Evolutionary conservation across 2,113 vertebrate species (phyloP), one percentile per base, ranked within the genome.

Genomic region (Serilophus lunatus): DNA sequence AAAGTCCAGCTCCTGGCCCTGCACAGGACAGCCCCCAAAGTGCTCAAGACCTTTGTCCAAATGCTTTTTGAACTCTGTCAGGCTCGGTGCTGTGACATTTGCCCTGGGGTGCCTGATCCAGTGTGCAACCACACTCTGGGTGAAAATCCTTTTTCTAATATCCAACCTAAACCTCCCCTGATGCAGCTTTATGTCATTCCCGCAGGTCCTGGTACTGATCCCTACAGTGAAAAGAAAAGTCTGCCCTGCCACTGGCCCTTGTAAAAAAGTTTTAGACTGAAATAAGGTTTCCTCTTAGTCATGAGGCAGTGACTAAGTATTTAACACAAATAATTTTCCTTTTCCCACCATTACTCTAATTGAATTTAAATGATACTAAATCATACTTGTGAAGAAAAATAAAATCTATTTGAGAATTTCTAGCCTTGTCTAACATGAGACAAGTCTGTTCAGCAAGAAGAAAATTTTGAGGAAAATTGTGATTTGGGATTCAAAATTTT

Each of bases 41-140:
- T 18, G 17, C 47, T 29, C 29, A 23, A 40, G 29, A 26, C 24
- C n/a, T 31, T 47, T 69, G 4, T 4, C 25, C 40, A 47, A 10
- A 15, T 9, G 29, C 22, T 47, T 61, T 29, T 23, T 47, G n/a
- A 76, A 14, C 5, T n/a, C 20, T 42, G 11, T 35, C 29, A 61
- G 70, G 1, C 16, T 53, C 47, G 17, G 17, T 49, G 63, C 54
- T 63, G 40, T 49, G 20, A 15, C 35, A 24, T 18, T 6, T 26
- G 5, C 47, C 19, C 12, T 42, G 40, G 2, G 9, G 24, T 54
- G 24, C 6, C 35, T 53, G 33, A 60, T 53, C 36, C 53, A 47
- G 19, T 38, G 9, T 13, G n/a, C 31, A 47, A 0, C 2, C 19
- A 54, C 6, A 3, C 35, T 54, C 54, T 47, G 29, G 20, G 5